A percentile compares a stretch with the other conserved stretches of the same genome.
Conservation (phyloP, 1,140 invertebrate genomes). For the Neodiprion fabricii region DNA sequence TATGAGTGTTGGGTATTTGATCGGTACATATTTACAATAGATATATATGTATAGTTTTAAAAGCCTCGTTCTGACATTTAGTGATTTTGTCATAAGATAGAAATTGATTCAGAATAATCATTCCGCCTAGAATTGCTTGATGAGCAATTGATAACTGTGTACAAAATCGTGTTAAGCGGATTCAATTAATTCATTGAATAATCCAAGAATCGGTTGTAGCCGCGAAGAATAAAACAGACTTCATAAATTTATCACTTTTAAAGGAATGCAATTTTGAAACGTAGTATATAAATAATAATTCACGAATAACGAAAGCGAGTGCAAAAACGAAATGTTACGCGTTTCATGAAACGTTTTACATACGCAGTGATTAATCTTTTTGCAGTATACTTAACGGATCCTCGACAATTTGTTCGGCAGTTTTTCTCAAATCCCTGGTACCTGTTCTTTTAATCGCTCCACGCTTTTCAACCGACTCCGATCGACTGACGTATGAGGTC, state of each 20-base stretch:
- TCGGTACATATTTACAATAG: neutral
- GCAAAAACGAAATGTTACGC: neutral
- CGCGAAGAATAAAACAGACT: neutral
- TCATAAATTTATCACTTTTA: neutral
- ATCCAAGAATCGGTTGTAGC: no score
- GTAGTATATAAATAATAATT: neutral
- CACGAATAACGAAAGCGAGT: neutral
- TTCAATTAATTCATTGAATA: neutral
- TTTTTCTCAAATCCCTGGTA: constrained; percentile 53
- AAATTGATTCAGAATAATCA: no score
- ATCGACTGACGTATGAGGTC: constrained; percentile 19
- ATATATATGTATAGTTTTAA: neutral
- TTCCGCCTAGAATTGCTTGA: neutral
- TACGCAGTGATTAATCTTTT: constrained; percentile 41
- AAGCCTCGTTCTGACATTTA: neutral
- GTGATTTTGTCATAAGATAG: neutral
- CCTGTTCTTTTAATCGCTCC: constrained; percentile 42
- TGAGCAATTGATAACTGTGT: neutral
- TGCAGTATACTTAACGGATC: constrained; percentile 53
- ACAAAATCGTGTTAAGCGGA: neutral
- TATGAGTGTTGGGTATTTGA: neutral
- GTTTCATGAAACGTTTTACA: neutral
- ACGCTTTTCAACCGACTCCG: constrained; percentile 26
- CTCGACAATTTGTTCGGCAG: constrained; percentile 52
- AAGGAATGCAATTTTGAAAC: constrained; percentile 2